Percentiles rank a stretch among this genome's conserved stretches.
Conservation (phyloP, 2,113 vertebrate genomes). For the Azemiops feae region DNA sequence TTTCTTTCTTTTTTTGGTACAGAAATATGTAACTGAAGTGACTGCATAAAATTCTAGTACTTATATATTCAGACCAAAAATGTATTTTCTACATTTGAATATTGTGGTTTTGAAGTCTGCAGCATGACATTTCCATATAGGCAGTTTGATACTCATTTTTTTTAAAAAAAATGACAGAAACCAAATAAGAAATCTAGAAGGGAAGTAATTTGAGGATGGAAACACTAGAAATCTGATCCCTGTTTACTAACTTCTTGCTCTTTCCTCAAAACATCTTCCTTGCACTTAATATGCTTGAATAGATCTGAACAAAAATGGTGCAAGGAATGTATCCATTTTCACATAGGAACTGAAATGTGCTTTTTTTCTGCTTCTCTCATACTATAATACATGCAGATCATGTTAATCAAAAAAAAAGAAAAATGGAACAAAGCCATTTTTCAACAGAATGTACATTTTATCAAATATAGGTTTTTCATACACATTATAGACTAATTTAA, state of each 20-base stretch:
- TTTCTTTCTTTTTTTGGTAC: background rate
- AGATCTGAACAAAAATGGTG: background rate
- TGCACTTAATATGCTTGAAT: background rate
- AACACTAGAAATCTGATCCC: background rate
- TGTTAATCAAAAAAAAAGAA: background rate
- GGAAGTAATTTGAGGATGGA: background rate
- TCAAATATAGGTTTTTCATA: background rate
- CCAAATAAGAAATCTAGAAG: background rate
- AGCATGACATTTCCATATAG: background rate
- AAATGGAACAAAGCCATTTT: background rate
- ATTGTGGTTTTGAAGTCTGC: background rate
- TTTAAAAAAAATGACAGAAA: background rate
- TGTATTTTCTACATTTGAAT: background rate
- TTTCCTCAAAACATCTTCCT: background rate
- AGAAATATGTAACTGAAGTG: background rate
- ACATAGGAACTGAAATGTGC: background rate
- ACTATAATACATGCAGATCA: background rate
- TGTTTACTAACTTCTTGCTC: background rate
- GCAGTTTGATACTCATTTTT: background rate
- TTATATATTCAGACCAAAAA: background rate
- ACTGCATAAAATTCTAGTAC: background rate
- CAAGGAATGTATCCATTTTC: background rate
- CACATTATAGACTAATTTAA: background rate
- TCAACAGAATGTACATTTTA: background rate
- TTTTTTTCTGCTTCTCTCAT: background rate